Evolutionary conservation across 1,140 invertebrate genomes (phyloP), one percentile per base, ranked within the genome.

Genomic region (Lasioglossum baleicum): DNA sequence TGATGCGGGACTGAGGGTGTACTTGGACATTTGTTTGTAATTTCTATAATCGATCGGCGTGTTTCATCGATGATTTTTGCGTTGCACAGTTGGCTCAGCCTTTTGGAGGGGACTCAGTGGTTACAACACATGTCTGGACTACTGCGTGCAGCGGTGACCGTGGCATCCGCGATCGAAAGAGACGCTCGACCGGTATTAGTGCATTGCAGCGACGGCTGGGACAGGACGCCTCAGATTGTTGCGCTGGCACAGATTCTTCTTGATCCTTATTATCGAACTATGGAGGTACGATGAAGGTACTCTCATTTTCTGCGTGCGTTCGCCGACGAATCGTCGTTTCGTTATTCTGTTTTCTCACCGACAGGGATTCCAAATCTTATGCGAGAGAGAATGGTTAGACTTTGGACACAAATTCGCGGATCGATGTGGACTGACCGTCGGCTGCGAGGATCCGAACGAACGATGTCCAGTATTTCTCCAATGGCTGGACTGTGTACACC

Each of bases 331-430:
- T 20, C 56, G 53, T 71, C 69, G 17, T 73, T 73, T 42, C 22
- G 22, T 73, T 79, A 66, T 35, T 56, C 4, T 53, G 7, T 4
- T 66, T 73, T 35, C 20, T 17, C 11, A 13, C 81, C 44, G 15
- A 13, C 15, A 98, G 96, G 98, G 98, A 75, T 99, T 99, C 92
- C 96, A 97, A 91, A 94, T 97, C 63, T 93, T 99, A 56, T 96
- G 98, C 56, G 97, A 99, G 92, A 95, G 97, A 85, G 98, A 99
- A 92, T 99, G 98, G 98, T 91, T 99, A 15, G 97, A 98, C 88
- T 99, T 98, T 94, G 98, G 98, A 0, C 98, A 99, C 93, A 99
- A 99, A 93, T 99, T 99, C 93, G 97, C 96, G 10, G 98, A 99
- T 91, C 95, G 98, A 44, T 98, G 98, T 92, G 98, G 98, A 8